A percentile compares a stretch with the other conserved stretches of the same genome.
phyloP scores from a whole-genome alignment of 1,140 invertebrate species.

The Pteromalus puparum region DNA sequence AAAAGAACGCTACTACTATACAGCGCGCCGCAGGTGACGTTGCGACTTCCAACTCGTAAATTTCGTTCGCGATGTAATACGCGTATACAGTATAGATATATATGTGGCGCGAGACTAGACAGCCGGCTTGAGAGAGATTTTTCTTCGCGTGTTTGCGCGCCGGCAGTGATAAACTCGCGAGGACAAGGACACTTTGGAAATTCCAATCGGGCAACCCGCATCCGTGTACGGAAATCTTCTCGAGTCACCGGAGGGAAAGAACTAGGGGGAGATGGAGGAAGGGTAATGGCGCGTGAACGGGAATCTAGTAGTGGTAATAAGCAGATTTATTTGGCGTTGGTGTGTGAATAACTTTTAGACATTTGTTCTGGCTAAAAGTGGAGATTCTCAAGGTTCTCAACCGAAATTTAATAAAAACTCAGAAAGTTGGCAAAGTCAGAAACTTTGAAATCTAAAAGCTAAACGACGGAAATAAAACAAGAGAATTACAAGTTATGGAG shows the following conservation, averaged over 20 bases:
- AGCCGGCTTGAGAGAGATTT: neutral
- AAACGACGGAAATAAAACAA: neutral
- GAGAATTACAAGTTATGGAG: neutral
- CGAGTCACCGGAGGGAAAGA: neutral
- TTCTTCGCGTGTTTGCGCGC: neutral
- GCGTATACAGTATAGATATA: neutral
- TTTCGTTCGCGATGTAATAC: neutral
- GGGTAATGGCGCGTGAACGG: neutral
- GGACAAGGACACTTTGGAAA: slow-evolving; percentile 9
- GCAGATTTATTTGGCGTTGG: neutral
- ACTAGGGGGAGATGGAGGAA: neutral
- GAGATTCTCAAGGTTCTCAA: too few species aligned
- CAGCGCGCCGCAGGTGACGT: neutral
- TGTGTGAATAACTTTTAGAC: neutral
- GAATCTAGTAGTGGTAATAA: neutral
- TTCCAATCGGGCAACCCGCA: slow-evolving; percentile 1
- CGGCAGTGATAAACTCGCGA: slow-evolving; percentile 2
- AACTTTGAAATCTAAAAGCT: too few species aligned
- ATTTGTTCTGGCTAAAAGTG: too few species aligned
- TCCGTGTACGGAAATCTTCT: neutral
- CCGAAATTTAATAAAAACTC: too few species aligned
- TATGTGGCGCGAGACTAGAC: neutral
- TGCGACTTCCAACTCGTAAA: slow-evolving; percentile 2
- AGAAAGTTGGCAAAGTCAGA: too few species aligned
- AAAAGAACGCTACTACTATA: neutral